Evolutionary conservation across 2,888 invertebrate species (phyloP), one percentile per base, ranked within the genome.

Genomic region (Scaeva pyrastri): DNA sequence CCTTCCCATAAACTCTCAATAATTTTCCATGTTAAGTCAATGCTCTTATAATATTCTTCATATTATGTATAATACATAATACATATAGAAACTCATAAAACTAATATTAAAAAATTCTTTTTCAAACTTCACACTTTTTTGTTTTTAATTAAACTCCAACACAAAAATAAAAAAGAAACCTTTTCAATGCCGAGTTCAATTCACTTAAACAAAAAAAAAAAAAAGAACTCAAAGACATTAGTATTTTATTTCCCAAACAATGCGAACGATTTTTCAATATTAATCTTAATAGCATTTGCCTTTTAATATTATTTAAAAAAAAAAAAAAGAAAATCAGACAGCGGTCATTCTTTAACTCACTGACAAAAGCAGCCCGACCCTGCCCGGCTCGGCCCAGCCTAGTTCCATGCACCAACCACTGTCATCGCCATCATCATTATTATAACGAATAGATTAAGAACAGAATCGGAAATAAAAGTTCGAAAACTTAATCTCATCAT

Each of bases 401-500:
- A 19, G 10, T 48, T n/a, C 19, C 19, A 19, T 21, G 39, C 60
- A 41, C 19, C 60, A 50, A 66, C 48, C 66, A 66, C 66, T 66
- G 81, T 86, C 82, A 76, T 74, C 81, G 78, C 77, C 82, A 71
- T 71, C 71, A 56, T 43, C 71, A 52, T 56, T 31, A 48, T 50
- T 45, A 64, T 64, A 43, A 86, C 74, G 77, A 86, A 74, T 86
- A 86, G 86, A 86, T 86, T 86, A 86, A 82, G 77, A 77, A 56
- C 73, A 77, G 74, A 87, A 85, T 85, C 79, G 88, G 90, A 89
- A 91, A 90, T 90, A 90, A 89, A 90, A 90, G 90, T 78, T 90
- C 88, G 89, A 90, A 91, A 89, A 91, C 89, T 91, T 91, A 90
- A 91, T 91, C 90, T 90, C 90, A 90, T 91, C 91, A 91, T 91